Conservation (phyloP, 2,888 invertebrate species). For the Ectemnius continuus region DNA sequence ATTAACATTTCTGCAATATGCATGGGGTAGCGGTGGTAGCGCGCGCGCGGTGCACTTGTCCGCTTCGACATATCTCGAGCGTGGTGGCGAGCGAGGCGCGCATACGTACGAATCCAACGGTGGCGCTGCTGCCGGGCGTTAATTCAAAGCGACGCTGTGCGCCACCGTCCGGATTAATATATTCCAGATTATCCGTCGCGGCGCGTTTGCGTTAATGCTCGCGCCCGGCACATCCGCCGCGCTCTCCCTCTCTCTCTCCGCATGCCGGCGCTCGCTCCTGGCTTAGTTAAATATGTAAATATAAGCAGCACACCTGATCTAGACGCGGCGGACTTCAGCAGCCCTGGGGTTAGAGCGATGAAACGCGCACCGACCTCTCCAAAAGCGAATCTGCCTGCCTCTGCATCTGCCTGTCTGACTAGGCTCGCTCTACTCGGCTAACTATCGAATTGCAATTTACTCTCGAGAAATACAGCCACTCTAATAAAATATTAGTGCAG, state of each 20-base stretch:
- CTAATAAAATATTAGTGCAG: too few species aligned
- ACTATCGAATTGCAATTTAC: too few species aligned
- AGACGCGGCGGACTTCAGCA: constrained; percentile 45
- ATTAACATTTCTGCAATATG: constrained; percentile 47
- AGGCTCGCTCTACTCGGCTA: background rate
- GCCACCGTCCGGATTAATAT: constrained; percentile 66
- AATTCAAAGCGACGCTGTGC: constrained; percentile 67
- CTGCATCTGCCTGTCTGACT: background rate
- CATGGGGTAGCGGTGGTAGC: constrained; percentile 30
- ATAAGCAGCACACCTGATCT: constrained; percentile 48
- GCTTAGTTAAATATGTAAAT: constrained; percentile 75
- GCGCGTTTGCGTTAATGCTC: constrained; percentile 66
- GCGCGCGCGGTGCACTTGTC: constrained; percentile 31
- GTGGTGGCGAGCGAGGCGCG: constrained; percentile 33
- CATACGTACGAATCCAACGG: constrained; percentile 43
- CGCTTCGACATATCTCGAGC: constrained; percentile 42
- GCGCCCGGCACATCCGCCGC: constrained; percentile 39
- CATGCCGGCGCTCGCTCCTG: constrained; percentile 44
- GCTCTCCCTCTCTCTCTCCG: too few species aligned
- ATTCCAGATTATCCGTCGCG: constrained; percentile 66
- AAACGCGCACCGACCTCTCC: constrained; percentile 21
- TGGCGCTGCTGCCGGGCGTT: constrained; percentile 56
- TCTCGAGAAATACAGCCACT: too few species aligned
- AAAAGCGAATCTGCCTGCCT: constrained; percentile 9
- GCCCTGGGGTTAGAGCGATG: constrained; percentile 42